Conservation (phyloP, 23 tunicate species). For the Aplidium turbinatum region DNA sequence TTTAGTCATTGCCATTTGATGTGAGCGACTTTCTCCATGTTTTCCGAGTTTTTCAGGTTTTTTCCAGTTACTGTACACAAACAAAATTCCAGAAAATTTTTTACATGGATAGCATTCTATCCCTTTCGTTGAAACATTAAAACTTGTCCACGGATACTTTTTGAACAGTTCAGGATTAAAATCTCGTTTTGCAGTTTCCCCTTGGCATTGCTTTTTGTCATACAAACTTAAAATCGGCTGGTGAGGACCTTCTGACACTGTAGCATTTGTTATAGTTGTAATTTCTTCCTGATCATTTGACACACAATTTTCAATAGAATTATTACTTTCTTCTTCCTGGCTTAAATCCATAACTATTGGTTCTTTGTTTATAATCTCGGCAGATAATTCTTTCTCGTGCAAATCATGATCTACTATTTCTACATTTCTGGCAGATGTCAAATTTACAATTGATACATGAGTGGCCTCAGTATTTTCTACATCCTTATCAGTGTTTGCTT, state of each 20-base stretch:
- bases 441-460: no score
- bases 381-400: no score
- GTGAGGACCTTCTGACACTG: conserved; percentile 30
- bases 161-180: conserved; percentile 15
- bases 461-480: no score
- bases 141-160: conserved; percentile 30
- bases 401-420: no score
- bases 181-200: not conserved
- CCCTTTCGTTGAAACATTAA: not conserved
- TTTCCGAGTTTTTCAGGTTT: conserved; percentile 9
- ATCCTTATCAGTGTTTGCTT: no score
- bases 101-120: conserved; percentile 30
- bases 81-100: not conserved
- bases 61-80: conserved; percentile 14
- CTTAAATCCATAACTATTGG: no score
- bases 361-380: no score
- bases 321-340: no score
- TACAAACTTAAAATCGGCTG: conserved; percentile 16
- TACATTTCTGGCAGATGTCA: no score
- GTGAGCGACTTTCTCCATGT: conserved; percentile 1
- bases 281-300: no score
- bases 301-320: no score
- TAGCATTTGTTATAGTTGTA: no score
- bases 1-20: conserved; percentile 7
- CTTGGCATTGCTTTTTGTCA: conserved; percentile 15